A percentile compares a stretch with the other conserved stretches of the same genome.
Evolutionary conservation across 35 echinoderm and acorn worm genomes (phyloP).

Genomic region (Amphiura filiformis): DNA sequence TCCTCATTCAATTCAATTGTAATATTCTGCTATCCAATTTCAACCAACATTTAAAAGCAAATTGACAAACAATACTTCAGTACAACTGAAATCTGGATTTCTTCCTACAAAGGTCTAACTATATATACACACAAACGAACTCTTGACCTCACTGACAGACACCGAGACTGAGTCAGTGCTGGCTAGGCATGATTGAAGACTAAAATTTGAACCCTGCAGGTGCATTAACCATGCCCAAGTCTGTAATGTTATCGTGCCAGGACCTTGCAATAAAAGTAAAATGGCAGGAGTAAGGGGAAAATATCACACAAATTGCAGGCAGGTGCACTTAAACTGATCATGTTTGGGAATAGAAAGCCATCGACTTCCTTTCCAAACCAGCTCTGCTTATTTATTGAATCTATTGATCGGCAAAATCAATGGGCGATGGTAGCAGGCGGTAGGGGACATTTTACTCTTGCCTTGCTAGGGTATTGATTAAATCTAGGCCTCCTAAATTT

Average conservation of each 20-base stretch:
- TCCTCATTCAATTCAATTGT: too few relatives aligned
- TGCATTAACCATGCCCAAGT: not conserved
- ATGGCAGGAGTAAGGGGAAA: not conserved
- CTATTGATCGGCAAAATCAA: not conserved
- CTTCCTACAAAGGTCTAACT: too few relatives aligned
- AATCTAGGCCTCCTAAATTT: slow-evolving; percentile 2
- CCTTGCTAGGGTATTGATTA: not conserved
- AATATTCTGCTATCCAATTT: too few relatives aligned
- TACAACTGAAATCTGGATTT: too few relatives aligned
- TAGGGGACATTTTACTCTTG: slow-evolving; percentile 4
- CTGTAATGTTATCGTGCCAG: not conserved
- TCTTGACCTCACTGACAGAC: not conserved
- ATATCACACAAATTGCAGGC: not conserved
- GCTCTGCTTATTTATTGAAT: slow-evolving; percentile 4
- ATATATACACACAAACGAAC: not conserved
- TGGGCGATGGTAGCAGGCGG: not conserved
- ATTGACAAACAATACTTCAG: too few relatives aligned
- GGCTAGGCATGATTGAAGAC: not conserved
- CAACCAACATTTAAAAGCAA: too few relatives aligned
- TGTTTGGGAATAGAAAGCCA: not conserved
- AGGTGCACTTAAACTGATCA: slow-evolving; percentile 14
- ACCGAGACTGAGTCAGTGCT: not conserved
- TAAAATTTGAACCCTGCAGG: not conserved
- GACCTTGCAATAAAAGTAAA: not conserved
- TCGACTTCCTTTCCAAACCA: not conserved